Evolutionary conservation across 2,797 vertebrate species (phyloP).

Genomic region (Tapera naevia): DNA sequence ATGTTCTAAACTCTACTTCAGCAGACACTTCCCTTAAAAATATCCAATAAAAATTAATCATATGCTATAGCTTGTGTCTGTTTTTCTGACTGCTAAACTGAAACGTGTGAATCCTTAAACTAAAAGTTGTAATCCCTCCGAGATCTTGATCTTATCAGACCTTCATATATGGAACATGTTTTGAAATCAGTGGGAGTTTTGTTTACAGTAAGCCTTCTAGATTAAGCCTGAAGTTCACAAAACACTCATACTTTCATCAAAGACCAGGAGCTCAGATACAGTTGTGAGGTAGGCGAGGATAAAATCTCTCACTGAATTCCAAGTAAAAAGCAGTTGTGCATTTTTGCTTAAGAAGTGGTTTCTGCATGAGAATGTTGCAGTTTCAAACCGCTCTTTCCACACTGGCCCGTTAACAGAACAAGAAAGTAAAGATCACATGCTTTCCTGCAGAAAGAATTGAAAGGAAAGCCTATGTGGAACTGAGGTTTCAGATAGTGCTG

Average conservation of each 20-base stretch:
- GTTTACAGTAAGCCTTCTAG: not conserved
- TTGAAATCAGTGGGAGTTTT: not conserved
- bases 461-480: not conserved
- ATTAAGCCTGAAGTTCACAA: not conserved
- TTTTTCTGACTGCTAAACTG: not conserved
- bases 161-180: not conserved
- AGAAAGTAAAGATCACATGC: not conserved
- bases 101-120: not conserved
- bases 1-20: constrained; percentile 24
- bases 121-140: not conserved
- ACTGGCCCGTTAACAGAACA: not conserved
- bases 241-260: not conserved
- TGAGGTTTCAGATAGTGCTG: not conserved
- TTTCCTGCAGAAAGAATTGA: not conserved
- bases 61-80: not conserved
- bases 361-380: not conserved
- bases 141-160: not conserved
- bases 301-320: not conserved
- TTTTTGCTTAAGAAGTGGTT: not conserved
- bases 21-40: constrained; percentile 37
- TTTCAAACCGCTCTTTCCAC: not conserved
- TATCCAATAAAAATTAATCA: constrained; percentile 69
- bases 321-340: not conserved
- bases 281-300: not conserved
- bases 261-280: not conserved